Evolutionary conservation across 2,113 vertebrate genomes (phyloP), one percentile per base, ranked within the genome.

Genomic region (Paramormyrops kingsleyae): DNA sequence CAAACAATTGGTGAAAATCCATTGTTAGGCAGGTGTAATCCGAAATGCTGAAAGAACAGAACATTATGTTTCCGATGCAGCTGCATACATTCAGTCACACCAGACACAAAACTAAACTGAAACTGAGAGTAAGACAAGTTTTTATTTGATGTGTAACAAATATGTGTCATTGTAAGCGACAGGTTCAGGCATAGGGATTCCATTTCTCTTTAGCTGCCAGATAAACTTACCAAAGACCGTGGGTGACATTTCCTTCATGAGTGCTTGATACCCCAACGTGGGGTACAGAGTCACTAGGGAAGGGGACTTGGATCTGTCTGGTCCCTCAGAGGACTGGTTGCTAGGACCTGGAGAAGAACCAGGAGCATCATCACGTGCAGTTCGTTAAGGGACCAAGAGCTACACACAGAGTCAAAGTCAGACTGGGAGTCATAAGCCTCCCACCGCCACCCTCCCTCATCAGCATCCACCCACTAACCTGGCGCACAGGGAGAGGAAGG

Each of bases 181-280:
- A 42, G 35, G 62, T 66, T 66, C 8, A 66, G 70, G 70, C 31
- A 15, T 0, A 39, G 1, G 31, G 35, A 31, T 42, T 80, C 35
- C 17, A 1, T 17, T 80, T 15, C 74, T 80, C 74, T 42, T 19
- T 80, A 35, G 4, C 31, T 17, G 13, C 0, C 35, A 42, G 35
- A 17, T 17, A 19, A 80, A 91, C 96, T 96, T 94, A 98, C 98
- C 97, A 83, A 98, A 98, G 31, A 97, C 97, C n/a, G 97, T 97
- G 7, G 98, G 98, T 1, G 97, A 98, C 98, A 99, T 99, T 94
- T 99, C 97, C 94, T 98, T 97, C 97, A 99, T 98, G 93, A 98
- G 97, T 91, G 98, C 97, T 91, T 97, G 96, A 93, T 97, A 98
- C 92, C 97, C 98, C 96, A 98, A 92, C 89, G 96, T 95, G 19